Base-by-base conservation (phyloP, 1,140 invertebrate species). In the Drosophila navojoa region DNA sequence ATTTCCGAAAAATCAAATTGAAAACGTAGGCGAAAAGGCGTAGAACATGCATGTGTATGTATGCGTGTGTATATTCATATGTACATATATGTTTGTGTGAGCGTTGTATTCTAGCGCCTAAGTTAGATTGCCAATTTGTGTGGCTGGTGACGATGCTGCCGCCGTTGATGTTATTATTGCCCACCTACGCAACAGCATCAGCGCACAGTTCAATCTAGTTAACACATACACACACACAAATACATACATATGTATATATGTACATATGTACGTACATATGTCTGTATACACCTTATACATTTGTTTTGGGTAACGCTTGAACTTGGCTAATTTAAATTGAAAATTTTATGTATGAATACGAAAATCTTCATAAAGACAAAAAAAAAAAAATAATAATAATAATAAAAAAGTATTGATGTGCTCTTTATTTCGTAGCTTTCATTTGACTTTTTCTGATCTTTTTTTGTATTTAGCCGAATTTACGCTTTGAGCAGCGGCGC, bases 21-120 rank as follows among this genome's bases (percentile, higher is more conserved):
- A 81, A 66, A 89, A 84, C 84, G 84, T 89, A 89, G 84, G 84
- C 84, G 84, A 80, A 79, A 67, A 73, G 62, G 62, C 66, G 73
- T 87, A 69, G 27, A 57, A 62, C 47, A 63, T 15, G 49, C n/a
- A 38, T 25, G 45, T 22, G 19, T 47, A 11, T 29, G n/a, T n/a
- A 40, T 75, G 35, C 57, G 49, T 58, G 49, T 62, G 35, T 22
- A 25, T 22, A 22, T 22, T 22, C 42, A 29, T 61, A 38, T 54
- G 60, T 79, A 15, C 53, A 42, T 71, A 15, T 58, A 42, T 71
- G 67, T 62, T 13, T 55, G 38, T 78, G 50, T 75, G 61, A 59
- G 42, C 64, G 68, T 68, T 38, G 52, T 76, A 76, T 84, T 78
- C 79, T 76, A 76, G 62, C 67, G 49, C 60, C 61, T 58, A 57